Conservation (phyloP, 2,888 invertebrate species). For the Thereva unica region DNA sequence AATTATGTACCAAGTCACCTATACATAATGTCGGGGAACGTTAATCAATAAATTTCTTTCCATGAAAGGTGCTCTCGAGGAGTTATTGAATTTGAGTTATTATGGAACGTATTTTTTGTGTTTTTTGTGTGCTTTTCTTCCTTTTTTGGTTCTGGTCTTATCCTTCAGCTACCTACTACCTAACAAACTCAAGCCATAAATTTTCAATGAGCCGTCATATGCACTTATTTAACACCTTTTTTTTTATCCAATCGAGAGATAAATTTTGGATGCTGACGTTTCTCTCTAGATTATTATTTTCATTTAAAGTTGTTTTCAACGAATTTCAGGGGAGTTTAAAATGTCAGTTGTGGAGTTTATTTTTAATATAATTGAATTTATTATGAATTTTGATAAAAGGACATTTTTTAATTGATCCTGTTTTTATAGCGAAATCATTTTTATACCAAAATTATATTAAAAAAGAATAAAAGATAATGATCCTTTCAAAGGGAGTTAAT, state of each 20-base stretch:
- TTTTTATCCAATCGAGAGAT: not conserved
- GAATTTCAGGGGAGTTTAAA: too few relatives aligned
- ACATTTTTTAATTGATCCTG: too few relatives aligned
- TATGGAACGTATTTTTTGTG: slow-evolving; percentile 7
- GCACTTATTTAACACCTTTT: slow-evolving; percentile 30
- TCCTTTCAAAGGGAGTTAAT: too few relatives aligned
- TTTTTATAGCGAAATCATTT: too few relatives aligned
- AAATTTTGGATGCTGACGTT: not conserved
- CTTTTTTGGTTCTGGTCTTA: not conserved
- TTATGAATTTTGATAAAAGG: too few relatives aligned
- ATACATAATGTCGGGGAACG: slow-evolving; percentile 20
- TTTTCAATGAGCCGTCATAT: slow-evolving; percentile 26
- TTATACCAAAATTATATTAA: too few relatives aligned
- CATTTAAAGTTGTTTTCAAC: too few relatives aligned
- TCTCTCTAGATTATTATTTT: too few relatives aligned
- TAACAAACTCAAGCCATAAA: slow-evolving; percentile 19
- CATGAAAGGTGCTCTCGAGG: slow-evolving; percentile 31
- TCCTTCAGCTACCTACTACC: slow-evolving; percentile 12
- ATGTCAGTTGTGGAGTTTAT: too few relatives aligned
- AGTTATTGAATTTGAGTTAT: slow-evolving; percentile 36
- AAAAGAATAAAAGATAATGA: too few relatives aligned
- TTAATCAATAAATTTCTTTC: slow-evolving; percentile 35
- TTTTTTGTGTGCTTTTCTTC: not conserved
- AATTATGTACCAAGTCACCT: slow-evolving; percentile 29
- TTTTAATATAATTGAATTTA: too few relatives aligned